A percentile compares a stretch with the other conserved stretches of the same genome.
These are phyloP conservation scores for Melanaphis sacchari DNA, from an alignment of 1,140 invertebrate species.

Conservation along the genomic window DNA sequence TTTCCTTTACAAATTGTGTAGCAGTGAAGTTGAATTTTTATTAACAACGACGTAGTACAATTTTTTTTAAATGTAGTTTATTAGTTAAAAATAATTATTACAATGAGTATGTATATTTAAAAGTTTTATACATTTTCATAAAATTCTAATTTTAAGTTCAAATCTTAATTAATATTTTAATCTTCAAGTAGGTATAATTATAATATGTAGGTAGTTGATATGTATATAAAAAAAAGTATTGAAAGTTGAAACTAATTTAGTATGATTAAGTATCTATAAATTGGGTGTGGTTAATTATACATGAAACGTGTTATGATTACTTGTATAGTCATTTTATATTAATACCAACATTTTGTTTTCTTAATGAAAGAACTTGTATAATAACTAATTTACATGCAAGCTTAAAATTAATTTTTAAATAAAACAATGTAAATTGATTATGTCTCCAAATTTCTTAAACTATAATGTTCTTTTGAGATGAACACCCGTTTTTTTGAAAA, in stretches of 20 bases:
- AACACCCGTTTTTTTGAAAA: no score
- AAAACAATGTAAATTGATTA: neutral
- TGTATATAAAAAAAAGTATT: no score
- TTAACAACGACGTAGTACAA: neutral
- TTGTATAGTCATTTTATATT: neutral
- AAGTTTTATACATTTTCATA: no score
- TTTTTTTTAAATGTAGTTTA: neutral
- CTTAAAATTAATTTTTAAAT: neutral
- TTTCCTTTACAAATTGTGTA: neutral
- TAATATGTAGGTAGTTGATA: no score
- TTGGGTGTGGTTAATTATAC: neutral
- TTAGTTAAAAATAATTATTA: neutral
- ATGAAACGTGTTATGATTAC: neutral
- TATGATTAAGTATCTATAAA: neutral
- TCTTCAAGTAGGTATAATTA: neutral
- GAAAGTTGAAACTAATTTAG: no score
- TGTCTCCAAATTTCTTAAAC: neutral
- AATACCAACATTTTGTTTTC: neutral
- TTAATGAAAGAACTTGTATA: neutral
- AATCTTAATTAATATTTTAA: neutral
- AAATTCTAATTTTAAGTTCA: neutral
- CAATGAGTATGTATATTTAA: no score
- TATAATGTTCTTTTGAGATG: no score
- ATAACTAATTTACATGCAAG: conserved; percentile 10
- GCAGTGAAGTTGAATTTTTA: neutral